A percentile compares a stretch with the other conserved stretches of the same genome.
Conservation (phyloP, 2,797 vertebrate species). For the Scomberomorus guttatus region DNA sequence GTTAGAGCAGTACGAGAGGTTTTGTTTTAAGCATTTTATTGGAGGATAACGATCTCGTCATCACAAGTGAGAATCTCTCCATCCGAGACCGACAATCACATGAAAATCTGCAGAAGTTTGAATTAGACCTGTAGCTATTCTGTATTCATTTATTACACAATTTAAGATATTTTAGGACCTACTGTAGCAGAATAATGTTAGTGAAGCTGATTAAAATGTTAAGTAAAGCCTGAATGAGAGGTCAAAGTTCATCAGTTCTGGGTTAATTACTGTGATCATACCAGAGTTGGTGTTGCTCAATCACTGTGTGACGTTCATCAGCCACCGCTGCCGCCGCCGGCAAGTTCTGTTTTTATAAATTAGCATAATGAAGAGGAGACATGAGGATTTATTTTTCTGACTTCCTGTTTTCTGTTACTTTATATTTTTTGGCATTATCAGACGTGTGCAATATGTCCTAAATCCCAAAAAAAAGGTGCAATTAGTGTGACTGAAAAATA, state of each 20-base stretch:
- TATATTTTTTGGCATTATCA: slow-evolving; percentile 60
- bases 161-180: slow-evolving; percentile 47
- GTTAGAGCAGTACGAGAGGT: slow-evolving; percentile 4
- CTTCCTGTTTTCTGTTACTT: slow-evolving; percentile 39
- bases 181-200: slow-evolving; percentile 54
- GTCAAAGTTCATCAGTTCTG: slow-evolving; percentile 50
- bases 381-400: slow-evolving; percentile 36
- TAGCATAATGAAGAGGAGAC: slow-evolving; percentile 43
- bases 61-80: slow-evolving; percentile 43
- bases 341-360: slow-evolving; percentile 46
- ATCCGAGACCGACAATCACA: slow-evolving; percentile 72
- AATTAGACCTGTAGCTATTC: slow-evolving; percentile 46
- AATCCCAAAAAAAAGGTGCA: slow-evolving; percentile 69
- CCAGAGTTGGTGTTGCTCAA: slow-evolving; percentile 53
- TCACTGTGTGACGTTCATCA: slow-evolving; percentile 55
- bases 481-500: slow-evolving; percentile 71
- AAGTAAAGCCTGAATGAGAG: slow-evolving; percentile 25
- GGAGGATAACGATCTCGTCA: slow-evolving; percentile 30
- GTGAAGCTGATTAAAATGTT: slow-evolving; percentile 18
- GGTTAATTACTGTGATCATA: slow-evolving; percentile 60
- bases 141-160: slow-evolving; percentile 30
- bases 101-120: slow-evolving; percentile 65
- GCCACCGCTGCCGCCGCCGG: background rate
- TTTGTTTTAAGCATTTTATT: slow-evolving; percentile 21
- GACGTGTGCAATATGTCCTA: slow-evolving; percentile 75